Base-by-base conservation (phyloP, 2,888 invertebrate species). In the Spodoptera exigua region DNA sequence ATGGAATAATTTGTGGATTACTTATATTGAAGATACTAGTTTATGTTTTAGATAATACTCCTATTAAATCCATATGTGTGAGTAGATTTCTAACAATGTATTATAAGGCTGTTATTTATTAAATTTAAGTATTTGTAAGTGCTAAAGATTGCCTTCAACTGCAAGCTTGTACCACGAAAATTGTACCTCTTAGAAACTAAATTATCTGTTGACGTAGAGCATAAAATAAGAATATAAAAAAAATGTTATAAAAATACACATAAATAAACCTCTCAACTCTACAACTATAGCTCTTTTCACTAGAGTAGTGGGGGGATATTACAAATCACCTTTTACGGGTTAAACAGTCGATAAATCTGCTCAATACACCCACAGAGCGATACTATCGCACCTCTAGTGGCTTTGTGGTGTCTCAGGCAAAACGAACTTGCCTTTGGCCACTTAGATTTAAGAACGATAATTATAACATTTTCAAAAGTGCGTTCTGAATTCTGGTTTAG, bases 271-370 rank as follows among this genome's bases (percentile, higher is more conserved):
- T 66, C 47, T 39, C 54, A 60, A 51, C 54, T 63, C 51, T 13
- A 55, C 35, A 43, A 13, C 54, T 44, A 51, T 72, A 55, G 27
- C 62, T n/a, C n/a, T 81, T 80, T 80, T 74, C 78, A 76, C 75
- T 73, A 75, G 67, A 68, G 57, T 76, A 80, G 84, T 79, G 78
- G 81, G 72, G 80, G 77, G 68, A 73, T 76, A 84, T 88, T 87
- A 90, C 90, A 88, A 91, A 90, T 90, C 88, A 89, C 89, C 88
- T 85, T 87, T 84, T 89, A 86, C 85, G 85, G 89, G 84, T 84
- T 83, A 88, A 88, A 83, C 83, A 84, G 86, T 84, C 87, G 84
- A 89, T 90, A 90, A 90, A 90, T 91, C 89, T 87, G 84, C 81
- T 82, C 79, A 81, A 83, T 90, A 86, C 90, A 87, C 89, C 90